Evolutionary conservation across 2,113 vertebrate species (phyloP).

Genomic region (Nycticebus coucang): DNA sequence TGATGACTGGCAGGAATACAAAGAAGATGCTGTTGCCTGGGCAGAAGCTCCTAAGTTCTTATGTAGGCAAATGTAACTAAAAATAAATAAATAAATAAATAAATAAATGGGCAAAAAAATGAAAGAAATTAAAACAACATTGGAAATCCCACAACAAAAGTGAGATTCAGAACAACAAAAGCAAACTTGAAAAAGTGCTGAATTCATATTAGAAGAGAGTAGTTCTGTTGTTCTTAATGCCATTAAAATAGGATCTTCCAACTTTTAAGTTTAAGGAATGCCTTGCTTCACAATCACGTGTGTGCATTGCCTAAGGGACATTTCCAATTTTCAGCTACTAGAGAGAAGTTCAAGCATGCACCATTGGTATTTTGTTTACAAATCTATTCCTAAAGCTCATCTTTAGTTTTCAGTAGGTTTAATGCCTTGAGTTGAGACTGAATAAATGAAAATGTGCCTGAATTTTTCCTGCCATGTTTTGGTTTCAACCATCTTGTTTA

Average conservation of each 20-base stretch:
- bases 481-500: not conserved
- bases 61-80: not conserved
- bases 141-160: not conserved
- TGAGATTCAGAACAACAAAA: not conserved
- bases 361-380: not conserved
- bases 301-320: not conserved
- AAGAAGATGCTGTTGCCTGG: not conserved
- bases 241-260: not conserved
- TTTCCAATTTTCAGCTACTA: not conserved
- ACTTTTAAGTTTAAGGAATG: not conserved
- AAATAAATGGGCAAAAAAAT: not conserved
- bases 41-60: not conserved
- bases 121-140: not conserved
- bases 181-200: not conserved
- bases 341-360: not conserved
- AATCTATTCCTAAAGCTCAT: not conserved
- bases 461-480: not conserved
- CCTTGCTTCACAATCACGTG: not conserved
- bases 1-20: not conserved
- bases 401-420: slow-evolving; percentile 1
- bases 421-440: not conserved
- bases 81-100: not conserved
- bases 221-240: not conserved
- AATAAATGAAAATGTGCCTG: not conserved
- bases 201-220: not conserved